phyloP scores from a whole-genome alignment of 2,113 vertebrate genomes.

The Varanus salvator region DNA sequence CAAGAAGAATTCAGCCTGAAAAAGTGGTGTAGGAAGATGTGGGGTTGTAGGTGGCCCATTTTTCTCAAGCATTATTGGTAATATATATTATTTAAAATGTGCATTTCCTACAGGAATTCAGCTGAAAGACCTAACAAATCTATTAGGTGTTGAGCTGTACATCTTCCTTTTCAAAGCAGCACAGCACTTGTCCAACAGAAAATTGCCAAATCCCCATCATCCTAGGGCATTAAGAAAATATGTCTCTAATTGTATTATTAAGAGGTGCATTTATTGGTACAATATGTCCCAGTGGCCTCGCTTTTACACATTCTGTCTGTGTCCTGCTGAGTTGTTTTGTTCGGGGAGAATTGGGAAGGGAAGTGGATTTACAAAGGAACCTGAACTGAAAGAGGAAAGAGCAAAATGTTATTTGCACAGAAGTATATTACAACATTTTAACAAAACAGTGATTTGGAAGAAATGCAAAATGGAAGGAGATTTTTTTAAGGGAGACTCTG shows the following conservation, averaged over 20 bases:
- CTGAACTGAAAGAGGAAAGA: background rate
- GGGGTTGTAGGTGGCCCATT: constrained; percentile 51
- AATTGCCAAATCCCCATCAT: constrained; percentile 24
- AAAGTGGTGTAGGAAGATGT: constrained; percentile 41
- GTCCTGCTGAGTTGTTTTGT: background rate
- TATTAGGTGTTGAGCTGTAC: constrained; percentile 3
- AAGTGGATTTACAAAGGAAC: background rate
- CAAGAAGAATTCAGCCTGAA: constrained; percentile 56
- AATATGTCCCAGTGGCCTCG: rapidly evolving
- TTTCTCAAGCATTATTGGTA: constrained; percentile 33
- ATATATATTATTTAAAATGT: constrained; percentile 30
- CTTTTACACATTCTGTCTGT: constrained; percentile 20
- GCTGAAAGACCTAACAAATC: background rate
- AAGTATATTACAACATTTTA: background rate
- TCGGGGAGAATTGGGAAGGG: background rate
- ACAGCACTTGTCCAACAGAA: background rate
- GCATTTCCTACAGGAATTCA: constrained; percentile 35
- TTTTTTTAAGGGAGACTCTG: background rate
- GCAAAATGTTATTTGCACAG: background rate
- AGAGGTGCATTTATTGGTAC: constrained; percentile 25
- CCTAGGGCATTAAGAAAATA: background rate
- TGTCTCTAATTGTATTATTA: constrained; percentile 39
- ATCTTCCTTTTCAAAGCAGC: constrained; percentile 13
- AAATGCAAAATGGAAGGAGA: background rate
- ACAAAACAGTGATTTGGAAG: background rate